phyloP scores from a whole-genome alignment of 2,888 invertebrate species.

The Euclidia mi region DNA sequence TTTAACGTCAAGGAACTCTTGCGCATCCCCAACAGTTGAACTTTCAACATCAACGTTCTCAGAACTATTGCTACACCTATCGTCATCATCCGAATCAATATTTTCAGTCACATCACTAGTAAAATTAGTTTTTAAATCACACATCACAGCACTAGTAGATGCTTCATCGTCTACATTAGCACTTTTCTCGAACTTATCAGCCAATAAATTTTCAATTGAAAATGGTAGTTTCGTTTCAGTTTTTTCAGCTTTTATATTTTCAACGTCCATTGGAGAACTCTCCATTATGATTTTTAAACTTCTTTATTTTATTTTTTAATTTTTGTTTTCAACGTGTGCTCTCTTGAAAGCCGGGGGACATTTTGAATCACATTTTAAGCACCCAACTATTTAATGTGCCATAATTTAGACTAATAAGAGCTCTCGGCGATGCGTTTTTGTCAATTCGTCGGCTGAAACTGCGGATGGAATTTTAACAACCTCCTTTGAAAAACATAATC shows the following conservation, averaged over 20 bases:
- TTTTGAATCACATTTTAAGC: conserved; percentile 57
- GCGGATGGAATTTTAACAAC: conserved; percentile 81
- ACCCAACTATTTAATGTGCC: conserved; percentile 44
- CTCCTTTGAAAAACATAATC: conserved; percentile 81
- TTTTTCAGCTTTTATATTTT: conserved; percentile 71
- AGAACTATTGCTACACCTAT: conserved; percentile 71
- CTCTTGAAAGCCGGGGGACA: conserved; percentile 40
- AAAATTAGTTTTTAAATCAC: conserved; percentile 45
- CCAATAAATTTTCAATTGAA: conserved; percentile 82
- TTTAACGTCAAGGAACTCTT: conserved; percentile 71
- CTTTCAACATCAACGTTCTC: conserved; percentile 84
- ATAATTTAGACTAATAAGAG: conserved; percentile 84
- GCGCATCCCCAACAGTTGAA: conserved; percentile 71
- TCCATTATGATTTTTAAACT: conserved; percentile 40
- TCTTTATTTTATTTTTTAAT: conserved; percentile 26
- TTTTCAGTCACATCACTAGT: conserved; percentile 62
- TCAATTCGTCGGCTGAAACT: conserved; percentile 84
- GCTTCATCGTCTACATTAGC: conserved; percentile 44
- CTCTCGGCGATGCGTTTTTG: conserved; percentile 85
- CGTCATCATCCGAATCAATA: conserved; percentile 74
- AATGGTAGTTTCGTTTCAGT: conserved; percentile 77
- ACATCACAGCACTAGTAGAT: conserved; percentile 55
- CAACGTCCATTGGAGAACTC: conserved; percentile 63
- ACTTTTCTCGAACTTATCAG: conserved; percentile 73
- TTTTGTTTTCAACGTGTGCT: conserved; percentile 51